These are phyloP conservation scores for Psephotus haematonotus DNA, from an alignment of 2,113 vertebrate species.

Conservation along the genomic window DNA sequence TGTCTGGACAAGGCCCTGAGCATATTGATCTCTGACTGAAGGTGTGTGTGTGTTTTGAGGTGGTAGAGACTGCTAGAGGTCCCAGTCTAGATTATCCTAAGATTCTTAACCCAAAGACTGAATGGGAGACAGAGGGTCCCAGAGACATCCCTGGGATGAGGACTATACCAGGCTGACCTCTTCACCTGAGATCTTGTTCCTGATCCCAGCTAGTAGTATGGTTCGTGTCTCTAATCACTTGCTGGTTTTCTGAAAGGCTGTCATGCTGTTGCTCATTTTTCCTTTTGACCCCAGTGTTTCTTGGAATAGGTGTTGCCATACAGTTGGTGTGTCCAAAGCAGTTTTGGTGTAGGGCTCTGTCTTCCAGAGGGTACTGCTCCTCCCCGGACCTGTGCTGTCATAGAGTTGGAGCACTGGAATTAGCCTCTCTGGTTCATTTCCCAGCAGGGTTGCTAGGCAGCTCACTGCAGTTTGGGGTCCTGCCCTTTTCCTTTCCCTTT, in stretches of 20 bases:
- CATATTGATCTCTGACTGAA: neutral
- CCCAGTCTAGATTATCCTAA: neutral
- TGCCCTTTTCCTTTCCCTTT: neutral
- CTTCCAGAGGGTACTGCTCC: neutral
- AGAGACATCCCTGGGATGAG: neutral
- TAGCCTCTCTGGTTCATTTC: neutral
- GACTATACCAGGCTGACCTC: neutral
- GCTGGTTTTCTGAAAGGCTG: neutral
- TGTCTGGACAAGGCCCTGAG: neutral
- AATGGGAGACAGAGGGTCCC: neutral
- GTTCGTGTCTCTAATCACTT: neutral
- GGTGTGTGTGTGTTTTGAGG: neutral
- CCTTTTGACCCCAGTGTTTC: neutral
- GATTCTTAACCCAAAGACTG: neutral
- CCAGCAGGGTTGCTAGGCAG: neutral
- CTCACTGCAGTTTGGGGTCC: neutral
- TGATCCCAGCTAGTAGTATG: neutral
- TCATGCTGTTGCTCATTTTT: neutral
- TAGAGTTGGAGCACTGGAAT: neutral
- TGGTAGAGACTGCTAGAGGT: neutral
- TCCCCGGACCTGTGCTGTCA: accelerated
- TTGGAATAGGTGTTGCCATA: neutral
- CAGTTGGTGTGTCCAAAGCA: neutral
- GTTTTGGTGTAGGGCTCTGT: neutral
- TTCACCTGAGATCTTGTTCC: neutral